Evolutionary conservation across 2,113 vertebrate genomes (phyloP).

Genomic region (Cygnus atratus): DNA sequence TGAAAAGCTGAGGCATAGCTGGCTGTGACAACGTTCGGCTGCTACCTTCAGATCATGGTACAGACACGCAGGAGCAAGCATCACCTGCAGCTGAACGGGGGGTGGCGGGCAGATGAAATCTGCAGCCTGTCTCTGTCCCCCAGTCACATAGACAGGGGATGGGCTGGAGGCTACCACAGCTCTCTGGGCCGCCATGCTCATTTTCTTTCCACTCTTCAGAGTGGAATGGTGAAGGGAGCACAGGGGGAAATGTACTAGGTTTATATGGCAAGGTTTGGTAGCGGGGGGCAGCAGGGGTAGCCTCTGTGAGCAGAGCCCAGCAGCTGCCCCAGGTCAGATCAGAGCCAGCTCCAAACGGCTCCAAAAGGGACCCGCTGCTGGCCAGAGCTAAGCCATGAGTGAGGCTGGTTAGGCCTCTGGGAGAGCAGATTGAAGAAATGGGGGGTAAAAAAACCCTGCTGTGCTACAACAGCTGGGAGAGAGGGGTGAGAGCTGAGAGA

Average conservation of each 20-base stretch:
- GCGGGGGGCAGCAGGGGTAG: too few species aligned
- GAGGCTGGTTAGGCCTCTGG: too few species aligned
- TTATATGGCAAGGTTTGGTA: too few species aligned
- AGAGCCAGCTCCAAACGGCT: too few species aligned
- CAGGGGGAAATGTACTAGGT: rapidly evolving
- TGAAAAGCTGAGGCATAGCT: neutral
- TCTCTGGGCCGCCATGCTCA: neutral
- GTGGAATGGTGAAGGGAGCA: neutral
- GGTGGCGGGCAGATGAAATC: neutral
- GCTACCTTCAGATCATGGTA: neutral
- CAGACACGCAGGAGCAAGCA: neutral
- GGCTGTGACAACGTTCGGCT: neutral
- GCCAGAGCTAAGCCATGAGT: too few species aligned
- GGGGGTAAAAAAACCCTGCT: too few species aligned
- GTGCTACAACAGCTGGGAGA: too few species aligned
- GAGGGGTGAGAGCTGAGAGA: too few species aligned
- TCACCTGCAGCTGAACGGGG: rapidly evolving
- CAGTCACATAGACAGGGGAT: rapidly evolving
- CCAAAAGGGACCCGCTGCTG: too few species aligned
- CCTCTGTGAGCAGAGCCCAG: too few species aligned
- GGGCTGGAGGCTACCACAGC: rapidly evolving
- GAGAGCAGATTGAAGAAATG: too few species aligned
- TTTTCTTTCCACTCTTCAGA: neutral
- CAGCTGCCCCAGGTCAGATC: too few species aligned
- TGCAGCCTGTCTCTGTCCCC: neutral